Conservation (phyloP, 2,113 vertebrate species). For the Serinus canaria region DNA sequence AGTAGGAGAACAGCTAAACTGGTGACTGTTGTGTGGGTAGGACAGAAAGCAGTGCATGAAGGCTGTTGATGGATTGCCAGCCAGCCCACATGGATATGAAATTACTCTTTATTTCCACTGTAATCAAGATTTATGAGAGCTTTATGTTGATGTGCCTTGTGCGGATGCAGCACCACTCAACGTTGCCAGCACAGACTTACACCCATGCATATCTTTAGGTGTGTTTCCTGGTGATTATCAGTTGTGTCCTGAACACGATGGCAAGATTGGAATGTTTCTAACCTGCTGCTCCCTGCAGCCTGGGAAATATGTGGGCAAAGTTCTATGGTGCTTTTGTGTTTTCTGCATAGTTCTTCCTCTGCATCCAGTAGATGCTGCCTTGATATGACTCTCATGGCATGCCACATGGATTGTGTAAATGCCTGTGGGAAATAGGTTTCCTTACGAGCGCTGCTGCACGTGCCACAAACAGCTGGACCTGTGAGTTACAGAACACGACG, state of each 20-base stretch:
- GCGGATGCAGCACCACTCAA: neutral
- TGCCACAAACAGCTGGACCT: neutral
- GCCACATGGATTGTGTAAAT: neutral
- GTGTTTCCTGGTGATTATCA: neutral
- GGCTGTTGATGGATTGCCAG: neutral
- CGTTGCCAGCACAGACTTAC: neutral
- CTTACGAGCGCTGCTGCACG: neutral
- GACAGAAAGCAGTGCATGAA: neutral
- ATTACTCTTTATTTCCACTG: neutral
- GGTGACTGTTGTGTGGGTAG: neutral
- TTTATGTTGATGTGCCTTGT: neutral
- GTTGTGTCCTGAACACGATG: neutral
- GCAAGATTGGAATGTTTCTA: neutral
- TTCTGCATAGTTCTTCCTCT: neutral
- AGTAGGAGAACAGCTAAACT: neutral
- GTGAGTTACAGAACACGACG: rapidly evolving
- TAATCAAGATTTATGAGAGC: neutral
- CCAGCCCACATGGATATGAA: neutral
- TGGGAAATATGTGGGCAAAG: neutral
- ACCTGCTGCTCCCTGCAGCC: neutral
- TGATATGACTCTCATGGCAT: neutral
- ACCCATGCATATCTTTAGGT: neutral
- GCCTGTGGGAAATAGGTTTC: neutral
- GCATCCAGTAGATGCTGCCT: neutral
- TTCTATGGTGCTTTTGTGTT: neutral